Conservation (phyloP, 2,113 vertebrate species). For the Bagarius yarrelli region DNA sequence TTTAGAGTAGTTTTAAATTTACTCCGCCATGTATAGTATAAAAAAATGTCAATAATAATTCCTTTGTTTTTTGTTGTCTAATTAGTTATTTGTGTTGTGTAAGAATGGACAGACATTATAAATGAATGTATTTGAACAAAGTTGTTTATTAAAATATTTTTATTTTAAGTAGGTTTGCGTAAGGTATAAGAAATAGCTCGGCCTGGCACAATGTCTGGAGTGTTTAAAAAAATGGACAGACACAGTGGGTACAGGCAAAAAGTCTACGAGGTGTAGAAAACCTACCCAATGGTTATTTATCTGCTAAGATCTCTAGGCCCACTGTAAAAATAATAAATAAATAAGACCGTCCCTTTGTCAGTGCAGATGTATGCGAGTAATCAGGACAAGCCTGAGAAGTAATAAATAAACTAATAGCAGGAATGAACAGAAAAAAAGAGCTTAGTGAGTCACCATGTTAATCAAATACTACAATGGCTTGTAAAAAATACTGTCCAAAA, state of each 20-base stretch:
- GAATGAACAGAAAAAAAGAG: background rate
- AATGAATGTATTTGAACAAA: no score
- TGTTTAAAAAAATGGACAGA: background rate
- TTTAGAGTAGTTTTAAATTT: background rate
- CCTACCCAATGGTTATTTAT: background rate
- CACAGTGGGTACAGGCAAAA: background rate
- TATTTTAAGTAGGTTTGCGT: background rate
- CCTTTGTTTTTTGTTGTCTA: background rate
- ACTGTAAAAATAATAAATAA: background rate
- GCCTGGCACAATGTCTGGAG: background rate
- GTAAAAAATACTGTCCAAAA: no score
- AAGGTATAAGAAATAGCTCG: background rate
- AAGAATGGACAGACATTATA: no score
- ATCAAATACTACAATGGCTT: no score
- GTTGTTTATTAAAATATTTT: background rate
- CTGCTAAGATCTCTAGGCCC: background rate
- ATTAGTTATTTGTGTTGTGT: background rate
- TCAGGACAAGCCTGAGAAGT: background rate
- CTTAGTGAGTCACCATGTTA: background rate
- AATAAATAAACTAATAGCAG: background rate
- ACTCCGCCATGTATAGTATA: background rate
- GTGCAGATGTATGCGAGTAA: background rate
- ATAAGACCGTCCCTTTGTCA: background rate
- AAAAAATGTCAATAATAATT: background rate
- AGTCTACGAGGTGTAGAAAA: background rate